A percentile compares a stretch with the other conserved stretches of the same genome.
Conservation (phyloP, 2,113 vertebrate species). For the Sprattus sprattus region DNA sequence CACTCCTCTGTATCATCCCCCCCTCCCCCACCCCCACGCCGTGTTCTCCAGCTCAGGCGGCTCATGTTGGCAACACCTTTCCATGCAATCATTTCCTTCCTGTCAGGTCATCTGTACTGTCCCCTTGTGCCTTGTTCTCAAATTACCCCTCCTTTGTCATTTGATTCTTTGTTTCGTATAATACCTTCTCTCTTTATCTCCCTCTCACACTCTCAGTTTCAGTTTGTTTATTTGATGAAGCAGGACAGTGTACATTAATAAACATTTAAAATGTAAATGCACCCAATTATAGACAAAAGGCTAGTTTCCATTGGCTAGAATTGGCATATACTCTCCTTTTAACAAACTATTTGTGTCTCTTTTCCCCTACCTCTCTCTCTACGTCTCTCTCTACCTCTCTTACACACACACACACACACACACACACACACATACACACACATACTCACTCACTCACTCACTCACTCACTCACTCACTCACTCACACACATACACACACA, state of each 20-base stretch:
- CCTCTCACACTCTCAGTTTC: conserved; percentile 29
- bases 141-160: neutral
- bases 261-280: too few species aligned
- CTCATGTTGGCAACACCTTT: neutral
- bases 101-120: neutral
- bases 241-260: too few species aligned
- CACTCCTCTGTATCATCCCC: neutral
- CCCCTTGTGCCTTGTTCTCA: neutral
- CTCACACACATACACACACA: too few species aligned
- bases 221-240: too few species aligned
- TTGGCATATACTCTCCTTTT: conserved; percentile 23
- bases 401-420: conserved; percentile 10
- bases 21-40: neutral
- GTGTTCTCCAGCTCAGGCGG: neutral
- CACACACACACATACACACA: neutral
- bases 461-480: too few species aligned
- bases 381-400: conserved; percentile 7
- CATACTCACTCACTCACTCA: too few species aligned
- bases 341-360: neutral
- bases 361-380: neutral
- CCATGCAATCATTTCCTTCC: neutral
- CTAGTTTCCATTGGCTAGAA: too few species aligned
- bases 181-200: neutral
- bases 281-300: too few species aligned
- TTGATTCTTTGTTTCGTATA: neutral